These are phyloP conservation scores for Lasioglossum villosulum DNA, from an alignment of 2,888 invertebrate species.

Conservation along the genomic window DNA sequence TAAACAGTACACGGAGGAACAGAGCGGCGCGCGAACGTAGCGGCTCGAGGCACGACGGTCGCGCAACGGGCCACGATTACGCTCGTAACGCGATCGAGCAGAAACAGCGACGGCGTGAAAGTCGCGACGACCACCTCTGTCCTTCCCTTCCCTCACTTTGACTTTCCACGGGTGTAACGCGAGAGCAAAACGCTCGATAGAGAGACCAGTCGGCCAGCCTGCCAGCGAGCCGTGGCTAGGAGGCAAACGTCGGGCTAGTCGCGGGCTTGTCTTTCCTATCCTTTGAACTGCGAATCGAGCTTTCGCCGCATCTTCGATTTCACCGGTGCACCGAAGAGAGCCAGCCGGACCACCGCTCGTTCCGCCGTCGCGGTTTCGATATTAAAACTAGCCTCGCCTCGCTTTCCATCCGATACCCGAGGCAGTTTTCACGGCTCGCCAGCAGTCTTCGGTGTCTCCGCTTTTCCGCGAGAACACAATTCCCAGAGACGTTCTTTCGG, in stretches of 20 bases:
- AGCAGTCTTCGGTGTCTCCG: not conserved
- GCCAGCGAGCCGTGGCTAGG: not conserved
- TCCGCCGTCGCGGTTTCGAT: conserved; percentile 19
- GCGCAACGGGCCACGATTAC: conserved; percentile 53
- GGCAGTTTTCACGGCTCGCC: conserved; percentile 8
- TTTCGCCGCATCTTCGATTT: conserved; percentile 59
- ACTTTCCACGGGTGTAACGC: conserved; percentile 63
- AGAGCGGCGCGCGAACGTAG: not conserved
- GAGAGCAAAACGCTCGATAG: conserved; percentile 50
- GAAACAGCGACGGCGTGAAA: conserved; percentile 66
- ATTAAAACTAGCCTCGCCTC: not conserved
- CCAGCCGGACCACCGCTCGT: not conserved
- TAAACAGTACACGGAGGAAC: not conserved
- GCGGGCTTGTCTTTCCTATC: conserved; percentile 21
- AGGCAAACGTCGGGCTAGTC: not conserved
- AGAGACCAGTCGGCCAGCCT: conserved; percentile 6
- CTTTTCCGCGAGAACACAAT: not conserved
- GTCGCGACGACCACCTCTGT: conserved; percentile 47
- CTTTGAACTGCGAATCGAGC: conserved; percentile 54
- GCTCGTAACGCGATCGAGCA: conserved; percentile 65
- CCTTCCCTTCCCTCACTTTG: conserved; percentile 38
- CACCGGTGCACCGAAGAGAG: conserved; percentile 8
- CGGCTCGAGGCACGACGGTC: not conserved
- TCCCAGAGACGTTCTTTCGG: too few relatives aligned
- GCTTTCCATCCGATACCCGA: not conserved